phyloP scores from a whole-genome alignment of 2,113 vertebrate species.

The Chitala chitala region DNA sequence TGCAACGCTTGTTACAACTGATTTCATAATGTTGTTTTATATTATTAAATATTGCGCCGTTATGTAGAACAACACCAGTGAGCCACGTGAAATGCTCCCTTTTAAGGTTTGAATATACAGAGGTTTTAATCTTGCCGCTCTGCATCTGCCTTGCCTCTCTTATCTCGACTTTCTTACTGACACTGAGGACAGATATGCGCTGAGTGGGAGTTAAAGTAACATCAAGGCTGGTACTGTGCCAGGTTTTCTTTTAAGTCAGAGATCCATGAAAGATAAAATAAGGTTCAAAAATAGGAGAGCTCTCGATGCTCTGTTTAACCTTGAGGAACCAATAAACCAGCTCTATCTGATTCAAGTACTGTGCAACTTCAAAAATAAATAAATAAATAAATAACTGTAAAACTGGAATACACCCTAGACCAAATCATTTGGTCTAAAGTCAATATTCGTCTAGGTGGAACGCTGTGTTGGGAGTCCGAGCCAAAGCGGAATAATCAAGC shows the following conservation, averaged over 20 bases:
- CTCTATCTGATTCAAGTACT: not conserved
- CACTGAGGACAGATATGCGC: not conserved
- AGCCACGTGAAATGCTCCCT: not conserved
- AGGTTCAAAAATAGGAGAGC: not conserved
- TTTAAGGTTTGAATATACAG: not conserved
- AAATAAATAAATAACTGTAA: not conserved
- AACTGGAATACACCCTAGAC: not conserved
- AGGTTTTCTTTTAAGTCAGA: slow-evolving; percentile 24
- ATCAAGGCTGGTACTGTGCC: slow-evolving; percentile 15
- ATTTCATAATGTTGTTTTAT: not conserved
- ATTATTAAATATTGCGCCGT: not conserved
- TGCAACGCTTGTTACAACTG: not conserved
- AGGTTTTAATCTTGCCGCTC: not conserved
- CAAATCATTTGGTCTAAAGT: not conserved
- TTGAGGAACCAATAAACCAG: not conserved
- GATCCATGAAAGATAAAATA: slow-evolving; percentile 20
- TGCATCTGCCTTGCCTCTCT: not conserved
- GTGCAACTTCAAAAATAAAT: not conserved
- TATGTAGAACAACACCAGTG: not conserved
- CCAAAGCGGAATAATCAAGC: not conserved
- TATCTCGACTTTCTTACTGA: not conserved
- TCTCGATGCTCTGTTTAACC: not conserved
- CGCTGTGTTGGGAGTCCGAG: not conserved
- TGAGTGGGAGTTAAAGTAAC: slow-evolving; percentile 12
- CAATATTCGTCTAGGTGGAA: not conserved